Conservation (phyloP, 2,113 vertebrate species). For the Pterocles gutturalis region DNA sequence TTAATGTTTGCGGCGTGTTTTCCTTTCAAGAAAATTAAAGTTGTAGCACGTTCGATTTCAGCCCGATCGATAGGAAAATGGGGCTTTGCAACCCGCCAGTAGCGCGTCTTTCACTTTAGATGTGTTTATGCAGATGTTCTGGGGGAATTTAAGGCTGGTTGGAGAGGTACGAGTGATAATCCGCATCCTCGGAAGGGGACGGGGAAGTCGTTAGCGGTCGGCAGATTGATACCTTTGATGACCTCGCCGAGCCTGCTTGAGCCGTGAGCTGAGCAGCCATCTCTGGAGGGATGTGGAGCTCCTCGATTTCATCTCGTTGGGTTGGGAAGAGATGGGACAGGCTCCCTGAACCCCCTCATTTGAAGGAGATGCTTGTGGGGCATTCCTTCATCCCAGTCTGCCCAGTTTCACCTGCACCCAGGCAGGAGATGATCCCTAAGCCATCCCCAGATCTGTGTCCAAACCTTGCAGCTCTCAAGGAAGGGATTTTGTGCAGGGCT, state of each 20-base stretch:
- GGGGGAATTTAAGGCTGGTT: background rate
- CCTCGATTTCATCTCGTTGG: background rate
- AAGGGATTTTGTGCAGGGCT: fast-evolving
- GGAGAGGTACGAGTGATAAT: background rate
- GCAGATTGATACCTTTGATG: background rate
- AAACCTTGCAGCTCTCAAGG: no score
- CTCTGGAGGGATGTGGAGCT: background rate
- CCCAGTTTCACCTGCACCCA: background rate
- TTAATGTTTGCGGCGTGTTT: background rate
- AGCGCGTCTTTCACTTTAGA: background rate
- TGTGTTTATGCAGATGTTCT: background rate
- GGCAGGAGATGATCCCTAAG: background rate
- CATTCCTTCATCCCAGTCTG: background rate
- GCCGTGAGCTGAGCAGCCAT: background rate
- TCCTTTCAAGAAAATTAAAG: constrained; percentile 40
- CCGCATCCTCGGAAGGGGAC: no score
- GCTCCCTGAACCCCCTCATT: background rate
- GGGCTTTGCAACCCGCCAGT: background rate
- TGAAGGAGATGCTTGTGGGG: background rate
- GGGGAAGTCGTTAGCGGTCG: background rate
- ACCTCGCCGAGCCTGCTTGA: background rate
- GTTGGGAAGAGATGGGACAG: background rate
- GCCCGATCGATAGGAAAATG: background rate
- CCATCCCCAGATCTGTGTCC: background rate
- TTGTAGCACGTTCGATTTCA: background rate